phyloP scores from a whole-genome alignment of 2,113 vertebrate genomes.

The Chloroceryle aenea region DNA sequence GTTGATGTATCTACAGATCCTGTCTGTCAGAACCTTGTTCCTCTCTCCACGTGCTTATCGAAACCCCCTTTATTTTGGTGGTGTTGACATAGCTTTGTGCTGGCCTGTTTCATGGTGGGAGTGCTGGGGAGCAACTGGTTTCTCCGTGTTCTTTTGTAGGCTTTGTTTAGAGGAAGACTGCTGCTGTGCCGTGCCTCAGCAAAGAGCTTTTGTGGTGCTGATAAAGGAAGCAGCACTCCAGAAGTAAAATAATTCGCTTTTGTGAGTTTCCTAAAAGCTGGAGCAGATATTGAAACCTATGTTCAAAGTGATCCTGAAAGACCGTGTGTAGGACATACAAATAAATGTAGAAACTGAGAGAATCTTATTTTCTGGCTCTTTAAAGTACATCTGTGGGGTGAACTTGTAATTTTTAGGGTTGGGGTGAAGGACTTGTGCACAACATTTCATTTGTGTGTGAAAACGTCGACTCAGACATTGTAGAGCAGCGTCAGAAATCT shows the following conservation, averaged over 20 bases:
- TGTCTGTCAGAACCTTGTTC: background rate
- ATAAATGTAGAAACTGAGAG: background rate
- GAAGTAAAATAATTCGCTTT: background rate
- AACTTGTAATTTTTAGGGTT: background rate
- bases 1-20: background rate
- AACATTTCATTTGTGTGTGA: background rate
- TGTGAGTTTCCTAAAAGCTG: background rate
- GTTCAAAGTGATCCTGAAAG: background rate
- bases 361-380: background rate
- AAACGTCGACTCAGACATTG: fast-evolving
- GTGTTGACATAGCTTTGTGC: background rate
- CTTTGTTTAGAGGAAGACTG: background rate
- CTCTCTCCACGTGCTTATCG: fast-evolving
- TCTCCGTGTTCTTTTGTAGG: background rate
- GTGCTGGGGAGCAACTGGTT: background rate
- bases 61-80: background rate
- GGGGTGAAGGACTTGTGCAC: background rate
- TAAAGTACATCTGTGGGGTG: background rate
- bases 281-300: background rate
- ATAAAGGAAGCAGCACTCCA: background rate
- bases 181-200: background rate
- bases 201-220: background rate
- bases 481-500: fast-evolving
- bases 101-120: background rate
- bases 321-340: fast-evolving